Conservation (phyloP, 1,140 invertebrate species). For the Arion vulgaris region DNA sequence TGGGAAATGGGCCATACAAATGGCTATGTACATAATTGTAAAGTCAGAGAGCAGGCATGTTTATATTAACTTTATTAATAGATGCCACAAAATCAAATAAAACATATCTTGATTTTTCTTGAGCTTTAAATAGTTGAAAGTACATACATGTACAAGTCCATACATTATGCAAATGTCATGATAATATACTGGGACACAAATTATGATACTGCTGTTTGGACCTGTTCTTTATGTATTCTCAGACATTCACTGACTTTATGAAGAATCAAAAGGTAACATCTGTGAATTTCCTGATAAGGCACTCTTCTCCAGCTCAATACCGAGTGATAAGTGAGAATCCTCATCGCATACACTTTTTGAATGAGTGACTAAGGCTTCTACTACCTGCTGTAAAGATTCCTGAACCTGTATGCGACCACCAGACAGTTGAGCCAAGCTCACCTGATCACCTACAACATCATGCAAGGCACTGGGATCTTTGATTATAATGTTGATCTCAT, state of each 20-base stretch:
- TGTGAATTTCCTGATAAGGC: not conserved
- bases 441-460: constrained; percentile 16
- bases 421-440: not conserved
- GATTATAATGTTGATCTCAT: constrained; percentile 40
- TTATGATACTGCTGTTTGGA: too few relatives aligned
- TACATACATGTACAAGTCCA: too few relatives aligned
- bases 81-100: too few relatives aligned
- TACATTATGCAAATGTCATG: too few relatives aligned
- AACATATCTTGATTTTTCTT: too few relatives aligned
- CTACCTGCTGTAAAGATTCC: constrained; percentile 18
- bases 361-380: constrained; percentile 23
- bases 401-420: not conserved
- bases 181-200: too few relatives aligned
- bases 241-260: not conserved
- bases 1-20: too few relatives aligned
- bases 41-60: too few relatives aligned
- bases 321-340: not conserved
- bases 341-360: not conserved
- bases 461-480: constrained; percentile 26
- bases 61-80: too few relatives aligned
- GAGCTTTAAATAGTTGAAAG: too few relatives aligned
- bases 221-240: too few relatives aligned
- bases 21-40: too few relatives aligned
- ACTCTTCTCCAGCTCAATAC: constrained; percentile 14
- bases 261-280: not conserved